Conservation (phyloP, 2,888 invertebrate species). For the Cryptocephalus moraei region DNA sequence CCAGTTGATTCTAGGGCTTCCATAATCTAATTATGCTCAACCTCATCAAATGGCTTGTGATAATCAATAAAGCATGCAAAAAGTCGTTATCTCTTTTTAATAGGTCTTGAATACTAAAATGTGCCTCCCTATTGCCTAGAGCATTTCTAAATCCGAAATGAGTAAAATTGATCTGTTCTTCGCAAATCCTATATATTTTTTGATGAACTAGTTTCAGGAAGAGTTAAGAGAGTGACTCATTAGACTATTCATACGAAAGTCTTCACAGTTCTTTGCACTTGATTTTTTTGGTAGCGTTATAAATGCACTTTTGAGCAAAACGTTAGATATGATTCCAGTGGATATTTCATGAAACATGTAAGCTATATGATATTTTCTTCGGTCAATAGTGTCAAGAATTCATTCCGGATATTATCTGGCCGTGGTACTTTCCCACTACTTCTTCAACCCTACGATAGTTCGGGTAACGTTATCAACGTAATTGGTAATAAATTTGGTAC, state of each 20-base stretch:
- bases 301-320: background rate
- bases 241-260: background rate
- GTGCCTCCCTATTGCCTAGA: background rate
- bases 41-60: too few species aligned
- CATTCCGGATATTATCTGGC: background rate
- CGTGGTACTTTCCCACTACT: too few species aligned
- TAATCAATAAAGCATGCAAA: too few species aligned
- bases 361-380: too few species aligned
- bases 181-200: too few species aligned
- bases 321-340: background rate
- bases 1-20: background rate
- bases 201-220: background rate
- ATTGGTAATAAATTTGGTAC: too few species aligned
- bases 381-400: too few species aligned
- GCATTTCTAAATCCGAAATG: background rate
- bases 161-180: too few species aligned
- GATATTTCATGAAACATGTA: background rate
- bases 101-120: background rate
- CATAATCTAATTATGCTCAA: background rate
- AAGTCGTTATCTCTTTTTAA: background rate
- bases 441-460: too few species aligned
- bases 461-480: too few species aligned
- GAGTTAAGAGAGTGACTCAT: background rate
- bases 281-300: background rate
- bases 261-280: too few species aligned